Percentiles rank a stretch among this genome's conserved stretches.
Conservation (phyloP, 2,113 vertebrate species). For the Suricata suricatta region DNA sequence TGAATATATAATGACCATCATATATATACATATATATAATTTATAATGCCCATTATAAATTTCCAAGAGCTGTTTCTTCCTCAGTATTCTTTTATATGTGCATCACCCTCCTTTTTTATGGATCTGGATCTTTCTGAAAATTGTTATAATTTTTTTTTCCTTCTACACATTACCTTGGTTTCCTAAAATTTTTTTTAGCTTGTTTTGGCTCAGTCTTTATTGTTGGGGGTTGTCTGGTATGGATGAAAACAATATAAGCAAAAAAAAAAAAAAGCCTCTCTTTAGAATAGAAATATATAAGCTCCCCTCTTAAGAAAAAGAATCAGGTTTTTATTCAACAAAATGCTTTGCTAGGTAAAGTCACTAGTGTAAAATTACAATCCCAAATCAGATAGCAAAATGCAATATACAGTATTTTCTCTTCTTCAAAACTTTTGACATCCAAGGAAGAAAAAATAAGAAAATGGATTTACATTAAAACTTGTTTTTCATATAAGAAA, state of each 20-base stretch:
- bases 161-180: neutral
- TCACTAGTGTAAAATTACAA: slow-evolving; percentile 1
- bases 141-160: neutral
- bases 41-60: neutral
- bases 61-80: slow-evolving; percentile 17
- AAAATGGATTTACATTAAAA: slow-evolving; percentile 7
- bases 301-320: neutral
- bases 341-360: slow-evolving; percentile 43
- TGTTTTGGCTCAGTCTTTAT: slow-evolving; percentile 42
- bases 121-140: neutral
- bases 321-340: neutral
- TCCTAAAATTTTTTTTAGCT: neutral
- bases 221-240: neutral
- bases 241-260: neutral
- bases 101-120: neutral
- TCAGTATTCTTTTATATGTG: neutral
- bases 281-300: neutral
- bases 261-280: neutral
- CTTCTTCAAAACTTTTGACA: neutral
- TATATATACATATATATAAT: neutral
- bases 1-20: neutral
- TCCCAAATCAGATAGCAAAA: slow-evolving; percentile 27
- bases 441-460: neutral
- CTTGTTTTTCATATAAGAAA: slow-evolving; percentile 29
- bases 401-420: neutral